Evolutionary conservation across 2,888 invertebrate species (phyloP).

Genomic region (Aplocera efformata): DNA sequence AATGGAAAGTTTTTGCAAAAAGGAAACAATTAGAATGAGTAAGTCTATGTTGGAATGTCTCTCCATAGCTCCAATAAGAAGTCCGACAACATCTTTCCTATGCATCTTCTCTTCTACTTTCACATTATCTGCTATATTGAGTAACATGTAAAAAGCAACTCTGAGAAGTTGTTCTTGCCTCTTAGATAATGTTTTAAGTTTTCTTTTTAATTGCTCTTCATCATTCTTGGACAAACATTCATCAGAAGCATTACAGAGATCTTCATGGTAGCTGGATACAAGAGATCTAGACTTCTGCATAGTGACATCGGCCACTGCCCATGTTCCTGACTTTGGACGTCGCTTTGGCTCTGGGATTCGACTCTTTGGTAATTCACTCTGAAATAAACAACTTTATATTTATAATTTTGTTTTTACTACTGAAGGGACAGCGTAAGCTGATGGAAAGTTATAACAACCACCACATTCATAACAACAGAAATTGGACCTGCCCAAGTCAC

Average conservation of each 20-base stretch:
- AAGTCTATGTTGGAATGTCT: slow-evolving; percentile 92
- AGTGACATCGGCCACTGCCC: slow-evolving; percentile 79
- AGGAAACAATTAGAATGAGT: slow-evolving; percentile 93
- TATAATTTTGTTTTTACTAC: too few species aligned
- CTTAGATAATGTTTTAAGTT: slow-evolving; percentile 89
- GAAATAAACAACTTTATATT: slow-evolving; percentile 25
- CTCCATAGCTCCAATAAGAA: slow-evolving; percentile 93
- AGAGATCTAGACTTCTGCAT: slow-evolving; percentile 81
- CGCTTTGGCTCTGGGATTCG: slow-evolving; percentile 87
- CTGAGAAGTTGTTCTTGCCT: slow-evolving; percentile 96
- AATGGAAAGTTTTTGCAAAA: slow-evolving; percentile 96
- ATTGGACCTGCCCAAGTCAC: too few species aligned
- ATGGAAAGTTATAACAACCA: too few species aligned
- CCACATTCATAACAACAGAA: too few species aligned
- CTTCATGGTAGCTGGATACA: slow-evolving; percentile 86
- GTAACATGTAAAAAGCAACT: slow-evolving; percentile 94
- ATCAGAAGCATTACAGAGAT: slow-evolving; percentile 76
- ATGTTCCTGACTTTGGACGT: slow-evolving; percentile 88
- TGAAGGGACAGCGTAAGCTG: too few species aligned
- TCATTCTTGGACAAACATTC: slow-evolving; percentile 79
- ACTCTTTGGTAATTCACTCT: slow-evolving; percentile 84
- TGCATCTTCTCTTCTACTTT: slow-evolving; percentile 98
- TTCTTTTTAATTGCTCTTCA: slow-evolving; percentile 88
- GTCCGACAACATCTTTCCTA: slow-evolving; percentile 93
- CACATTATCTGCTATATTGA: slow-evolving; percentile 97